Evolutionary conservation across 2,113 vertebrate species (phyloP), one percentile per base, ranked within the genome.

Genomic region (Parus major): DNA sequence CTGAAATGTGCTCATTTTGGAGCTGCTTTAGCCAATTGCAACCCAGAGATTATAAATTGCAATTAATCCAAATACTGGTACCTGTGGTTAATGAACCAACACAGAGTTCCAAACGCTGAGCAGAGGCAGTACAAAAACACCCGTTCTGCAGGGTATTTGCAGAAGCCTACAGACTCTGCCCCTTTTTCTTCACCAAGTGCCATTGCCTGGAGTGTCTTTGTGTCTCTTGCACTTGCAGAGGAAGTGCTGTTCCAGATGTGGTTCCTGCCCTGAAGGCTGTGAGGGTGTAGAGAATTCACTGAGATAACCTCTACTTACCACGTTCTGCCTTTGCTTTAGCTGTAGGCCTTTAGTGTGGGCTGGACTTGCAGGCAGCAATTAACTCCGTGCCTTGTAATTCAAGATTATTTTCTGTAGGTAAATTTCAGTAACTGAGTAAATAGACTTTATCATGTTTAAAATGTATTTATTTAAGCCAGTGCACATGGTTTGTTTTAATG

Each of bases 401-500:
- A 57, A 84, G 72, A 90, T 87, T 87, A 69, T 68, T 82, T 89
- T 87, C 72, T 72, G 50, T 95, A 93, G 92, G 85, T 95, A 93
- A 96, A 92, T 83, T 87, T 71, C 82, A 86, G 39, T 93, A 96
- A 95, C 76, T 15, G 25, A 79, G 65, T 83, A 83, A 94, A 96
- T 92, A 93, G 84, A 77, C 49, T 90, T 96, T 95, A 90, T 92
- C 28, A 31, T 68, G 88, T 95, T 90, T 92, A 90, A 93, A 86
- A 82, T 92, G 57, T 93, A 95, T 96, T 96, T 95, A 94, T 95
- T 95, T 89, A 96, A 95, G 88, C 88, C 84, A 92, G 87, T 94
- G 89, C 82, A 93, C 79, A 10, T 61, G 63, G 47, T 33, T 20
- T 39, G 78, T 91, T 94, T 78, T 78, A 90, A 73, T 84, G 65